phyloP scores from a whole-genome alignment of 1,140 invertebrate genomes.

The Augochlora pura region DNA sequence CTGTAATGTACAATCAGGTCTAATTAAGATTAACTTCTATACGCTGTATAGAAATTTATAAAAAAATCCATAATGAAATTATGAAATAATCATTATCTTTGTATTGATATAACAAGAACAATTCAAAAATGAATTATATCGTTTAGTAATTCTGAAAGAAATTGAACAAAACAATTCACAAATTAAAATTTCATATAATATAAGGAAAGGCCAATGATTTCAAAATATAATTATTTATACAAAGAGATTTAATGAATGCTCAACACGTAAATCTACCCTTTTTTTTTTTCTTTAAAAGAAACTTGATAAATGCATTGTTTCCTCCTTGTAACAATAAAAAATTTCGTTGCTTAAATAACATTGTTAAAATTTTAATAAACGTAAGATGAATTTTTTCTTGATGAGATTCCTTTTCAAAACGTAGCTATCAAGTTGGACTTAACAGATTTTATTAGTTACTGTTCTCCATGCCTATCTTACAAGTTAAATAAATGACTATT shows the following conservation, averaged over 20 bases:
- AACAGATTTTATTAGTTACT: conserved; percentile 60
- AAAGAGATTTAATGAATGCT: conserved; percentile 44
- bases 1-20: conserved; percentile 63
- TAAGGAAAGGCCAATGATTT: conserved; percentile 23
- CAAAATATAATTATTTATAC: conserved; percentile 44
- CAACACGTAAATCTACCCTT: conserved; percentile 18
- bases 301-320: conserved; percentile 19
- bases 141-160: background rate
- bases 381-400: conserved; percentile 42
- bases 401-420: conserved; percentile 50
- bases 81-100: conserved; percentile 20
- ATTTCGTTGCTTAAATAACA: conserved; percentile 29
- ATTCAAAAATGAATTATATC: background rate
- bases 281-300: conserved; percentile 12
- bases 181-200: conserved; percentile 29
- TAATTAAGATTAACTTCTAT: conserved; percentile 51
- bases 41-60: conserved; percentile 38
- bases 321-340: conserved; percentile 14
- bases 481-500: conserved; percentile 66
- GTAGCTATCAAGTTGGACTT: conserved; percentile 52
- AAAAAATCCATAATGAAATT: conserved; percentile 14
- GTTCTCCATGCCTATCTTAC: conserved; percentile 69
- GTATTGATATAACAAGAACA: conserved; percentile 27
- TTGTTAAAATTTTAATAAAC: conserved; percentile 35
- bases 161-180: background rate